Percentiles rank a stretch among this genome's conserved stretches.
Evolutionary conservation across 2,113 vertebrate species (phyloP).

Genomic region (Thymallus thymallus): DNA sequence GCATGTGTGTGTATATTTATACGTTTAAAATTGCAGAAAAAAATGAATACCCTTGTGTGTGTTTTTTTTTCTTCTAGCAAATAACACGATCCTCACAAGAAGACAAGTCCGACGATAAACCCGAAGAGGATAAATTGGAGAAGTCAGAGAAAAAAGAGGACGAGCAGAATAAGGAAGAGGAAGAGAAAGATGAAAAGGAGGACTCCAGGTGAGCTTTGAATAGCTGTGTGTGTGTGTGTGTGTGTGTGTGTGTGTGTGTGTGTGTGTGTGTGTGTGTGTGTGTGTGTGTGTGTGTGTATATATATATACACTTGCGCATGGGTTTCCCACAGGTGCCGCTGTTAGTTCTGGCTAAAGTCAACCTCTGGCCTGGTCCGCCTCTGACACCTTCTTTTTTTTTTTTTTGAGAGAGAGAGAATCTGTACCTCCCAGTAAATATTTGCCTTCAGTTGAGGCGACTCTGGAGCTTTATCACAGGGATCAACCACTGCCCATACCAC

Average conservation of each 20-base stretch:
- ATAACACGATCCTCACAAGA: slow-evolving; percentile 95
- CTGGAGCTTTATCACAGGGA: background rate
- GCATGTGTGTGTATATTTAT: too few relatives aligned
- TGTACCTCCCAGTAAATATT: slow-evolving; percentile 9
- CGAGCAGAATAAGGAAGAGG: slow-evolving; percentile 96
- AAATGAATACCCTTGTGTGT: too few relatives aligned
- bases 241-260: background rate
- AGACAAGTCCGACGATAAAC: slow-evolving; percentile 95
- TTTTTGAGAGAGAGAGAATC: background rate
- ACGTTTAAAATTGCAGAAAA: too few relatives aligned
- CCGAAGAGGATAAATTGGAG: slow-evolving; percentile 92
- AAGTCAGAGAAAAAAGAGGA: slow-evolving; percentile 97
- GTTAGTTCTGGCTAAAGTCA: background rate
- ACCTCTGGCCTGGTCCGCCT: background rate
- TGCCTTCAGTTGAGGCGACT: background rate
- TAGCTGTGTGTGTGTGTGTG: background rate
- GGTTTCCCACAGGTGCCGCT: background rate
- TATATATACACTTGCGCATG: background rate
- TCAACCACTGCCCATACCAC: background rate
- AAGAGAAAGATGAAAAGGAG: slow-evolving; percentile 98
- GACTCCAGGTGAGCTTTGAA: slow-evolving; percentile 84
- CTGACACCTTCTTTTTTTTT: background rate
- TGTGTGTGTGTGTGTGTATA: background rate
- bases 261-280: background rate
- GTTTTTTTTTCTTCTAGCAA: slow-evolving; percentile 86